Base-by-base conservation (phyloP, 2,797 vertebrate genomes). In the Eidolon dupreanum region DNA sequence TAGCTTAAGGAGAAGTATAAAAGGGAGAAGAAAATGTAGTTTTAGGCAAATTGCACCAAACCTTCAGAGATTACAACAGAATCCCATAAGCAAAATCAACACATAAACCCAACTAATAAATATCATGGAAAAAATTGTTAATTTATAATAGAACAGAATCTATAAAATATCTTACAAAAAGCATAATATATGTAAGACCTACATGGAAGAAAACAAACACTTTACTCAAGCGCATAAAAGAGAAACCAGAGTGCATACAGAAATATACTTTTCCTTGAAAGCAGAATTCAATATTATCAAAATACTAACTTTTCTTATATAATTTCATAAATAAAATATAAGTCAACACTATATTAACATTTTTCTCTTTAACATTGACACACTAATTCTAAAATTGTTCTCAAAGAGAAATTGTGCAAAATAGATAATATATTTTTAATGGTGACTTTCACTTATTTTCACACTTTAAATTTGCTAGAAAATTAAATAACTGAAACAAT, bases 281-380 rank as follows among this genome's bases (percentile, higher is more conserved):
- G 53, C 36, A 55, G 26, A 41, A 61, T 43, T 74, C 26, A 83
- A n/a, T 66, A 81, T 66, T 88, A 49, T 49, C 46, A 66, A 82
- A 93, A 74, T 65, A 28, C 6, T 57, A 74, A 82, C 49, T 88
- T 17, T 73, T 65, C 31, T 65, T 15, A 33, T 17, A 31, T 59
- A 86, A 61, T 36, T 73, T 22, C 36, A 88, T 74, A 93, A 74
- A 38, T 81, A 33, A 93, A 88, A 75, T 53, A 55, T 88, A 84
- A 66, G 19, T 65, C 31, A 74, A 46, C 22, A 63, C 22, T 53
- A 83, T 88, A 82, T 83, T 74, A 75, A 61, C 36, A 74, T 75
- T 87, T 87, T 79, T 79, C 26, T 87, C 53, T 31, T 51, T 61
- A n/a, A 51, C 9, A 71, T 4, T 41, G 53, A 15, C 63, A 61